Conservation (phyloP, 2,113 vertebrate genomes). For the Morone saxatilis region DNA sequence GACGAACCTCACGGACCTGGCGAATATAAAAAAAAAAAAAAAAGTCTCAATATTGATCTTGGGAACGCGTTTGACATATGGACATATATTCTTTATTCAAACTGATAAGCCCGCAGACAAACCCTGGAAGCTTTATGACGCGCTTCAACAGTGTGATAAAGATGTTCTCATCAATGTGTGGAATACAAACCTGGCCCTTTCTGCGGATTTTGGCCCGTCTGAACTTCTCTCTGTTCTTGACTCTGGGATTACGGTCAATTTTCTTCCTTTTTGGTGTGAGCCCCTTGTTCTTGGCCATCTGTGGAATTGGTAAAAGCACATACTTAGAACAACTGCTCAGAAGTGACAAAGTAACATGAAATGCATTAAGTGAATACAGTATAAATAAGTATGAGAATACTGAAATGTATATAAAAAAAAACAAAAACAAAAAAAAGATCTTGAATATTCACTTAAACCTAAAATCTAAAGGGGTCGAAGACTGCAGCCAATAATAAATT, state of each 20-base stretch:
- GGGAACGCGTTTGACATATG: not conserved
- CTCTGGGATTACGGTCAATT: constrained; percentile 95
- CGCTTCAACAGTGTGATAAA: not conserved
- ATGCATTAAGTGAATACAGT: not conserved
- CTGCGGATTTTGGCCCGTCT: constrained; percentile 93
- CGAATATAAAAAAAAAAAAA: constrained; percentile 28
- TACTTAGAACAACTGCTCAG: not conserved
- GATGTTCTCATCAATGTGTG: not conserved
- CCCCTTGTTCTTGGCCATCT: constrained; percentile 92
- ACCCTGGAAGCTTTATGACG: not conserved
- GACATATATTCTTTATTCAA: not conserved
- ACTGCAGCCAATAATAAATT: not conserved
- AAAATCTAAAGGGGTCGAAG: not conserved
- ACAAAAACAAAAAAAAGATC: not conserved
- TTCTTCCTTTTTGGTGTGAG: constrained; percentile 96
- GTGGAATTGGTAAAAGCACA: constrained; percentile 17
- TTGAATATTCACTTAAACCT: not conserved
- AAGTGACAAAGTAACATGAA: not conserved
- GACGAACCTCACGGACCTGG: constrained; percentile 90
- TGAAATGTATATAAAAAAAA: not conserved
- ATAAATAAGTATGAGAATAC: not conserved
- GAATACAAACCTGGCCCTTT: constrained; percentile 89
- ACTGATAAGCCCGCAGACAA: not conserved
- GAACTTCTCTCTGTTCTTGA: constrained; percentile 96
- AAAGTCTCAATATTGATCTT: not conserved